Evolutionary conservation across 2,797 vertebrate species (phyloP).

Genomic region (Acanthornis magna): DNA sequence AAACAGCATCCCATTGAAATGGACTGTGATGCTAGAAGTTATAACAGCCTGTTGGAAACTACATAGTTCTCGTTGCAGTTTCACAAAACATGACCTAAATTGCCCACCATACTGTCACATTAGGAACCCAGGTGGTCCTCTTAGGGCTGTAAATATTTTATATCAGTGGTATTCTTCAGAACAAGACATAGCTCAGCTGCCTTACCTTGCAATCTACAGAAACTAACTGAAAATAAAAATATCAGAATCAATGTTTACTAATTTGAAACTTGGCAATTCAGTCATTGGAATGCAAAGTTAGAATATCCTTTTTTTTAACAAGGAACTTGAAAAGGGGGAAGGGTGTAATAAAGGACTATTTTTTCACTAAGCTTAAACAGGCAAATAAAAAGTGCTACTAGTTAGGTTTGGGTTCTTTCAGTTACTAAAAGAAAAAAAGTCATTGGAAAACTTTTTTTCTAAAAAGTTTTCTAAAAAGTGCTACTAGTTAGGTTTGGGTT

Average conservation of each 20-base stretch:
- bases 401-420: not conserved
- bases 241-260: not conserved
- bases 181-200: not conserved
- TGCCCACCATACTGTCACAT: not conserved
- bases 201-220: not conserved
- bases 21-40: not conserved
- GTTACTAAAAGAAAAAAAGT: not conserved
- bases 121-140: not conserved
- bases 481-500: not conserved
- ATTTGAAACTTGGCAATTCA: not conserved
- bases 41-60: not conserved
- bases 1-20: not conserved
- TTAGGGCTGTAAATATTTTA: not conserved
- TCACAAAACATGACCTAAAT: not conserved
- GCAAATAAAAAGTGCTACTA: not conserved
- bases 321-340: not conserved
- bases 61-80: not conserved
- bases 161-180: not conserved
- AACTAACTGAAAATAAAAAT: not conserved
- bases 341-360: not conserved
- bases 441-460: too few relatives aligned
- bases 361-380: not conserved
- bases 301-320: not conserved
- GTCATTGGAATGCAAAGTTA: not conserved
- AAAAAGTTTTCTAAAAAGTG: not conserved